Conservation (phyloP, 2,888 invertebrate species). For the Mamestra brassicae region DNA sequence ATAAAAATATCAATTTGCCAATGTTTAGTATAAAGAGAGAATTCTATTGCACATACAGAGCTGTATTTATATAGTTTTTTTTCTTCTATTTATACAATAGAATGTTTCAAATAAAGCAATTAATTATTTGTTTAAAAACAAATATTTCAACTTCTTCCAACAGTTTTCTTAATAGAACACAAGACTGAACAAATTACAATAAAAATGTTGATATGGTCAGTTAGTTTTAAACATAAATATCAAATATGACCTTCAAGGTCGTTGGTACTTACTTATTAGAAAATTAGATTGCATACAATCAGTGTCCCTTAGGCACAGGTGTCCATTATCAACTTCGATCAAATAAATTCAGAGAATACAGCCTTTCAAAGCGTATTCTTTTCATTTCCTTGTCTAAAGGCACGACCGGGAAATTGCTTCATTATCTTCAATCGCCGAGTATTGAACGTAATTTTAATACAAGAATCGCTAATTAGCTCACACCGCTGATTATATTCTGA, state of each 20-base stretch:
- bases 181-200: background rate
- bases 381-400: slow-evolving; percentile 10
- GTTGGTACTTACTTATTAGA: slow-evolving; percentile 52
- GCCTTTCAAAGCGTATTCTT: slow-evolving; percentile 12
- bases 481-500: slow-evolving; percentile 58
- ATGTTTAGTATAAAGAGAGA: background rate
- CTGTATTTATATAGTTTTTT: background rate
- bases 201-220: background rate
- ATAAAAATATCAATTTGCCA: background rate
- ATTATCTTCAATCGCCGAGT: slow-evolving; percentile 46
- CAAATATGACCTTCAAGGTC: slow-evolving; percentile 53
- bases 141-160: slow-evolving; percentile 5
- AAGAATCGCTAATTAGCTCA: slow-evolving; percentile 64
- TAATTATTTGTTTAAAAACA: slow-evolving; percentile 7
- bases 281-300: slow-evolving; percentile 41
- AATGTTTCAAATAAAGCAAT: background rate
- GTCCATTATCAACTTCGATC: slow-evolving; percentile 30
- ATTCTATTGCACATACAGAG: background rate
- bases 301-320: slow-evolving; percentile 21
- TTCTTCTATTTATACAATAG: background rate
- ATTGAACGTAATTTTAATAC: slow-evolving; percentile 57
- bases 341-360: slow-evolving; percentile 18
- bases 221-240: slow-evolving; percentile 17
- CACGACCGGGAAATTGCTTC: slow-evolving; percentile 34
- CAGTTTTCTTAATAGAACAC: background rate